These are phyloP conservation scores for Ceratitis capitata DNA, from an alignment of 1,140 invertebrate genomes.

Conservation along the genomic window DNA sequence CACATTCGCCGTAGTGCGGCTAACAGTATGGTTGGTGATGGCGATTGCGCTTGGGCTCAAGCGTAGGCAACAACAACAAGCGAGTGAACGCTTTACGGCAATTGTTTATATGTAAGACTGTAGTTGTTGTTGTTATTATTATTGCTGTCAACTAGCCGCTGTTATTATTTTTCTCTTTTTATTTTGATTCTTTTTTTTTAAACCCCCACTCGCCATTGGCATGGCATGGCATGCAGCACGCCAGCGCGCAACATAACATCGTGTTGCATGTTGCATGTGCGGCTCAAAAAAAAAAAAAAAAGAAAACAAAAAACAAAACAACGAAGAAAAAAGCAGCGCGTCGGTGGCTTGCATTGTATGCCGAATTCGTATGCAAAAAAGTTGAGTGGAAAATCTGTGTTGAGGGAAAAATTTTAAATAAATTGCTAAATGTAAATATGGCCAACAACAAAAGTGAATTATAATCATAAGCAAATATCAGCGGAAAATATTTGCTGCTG, in stretches of 20 bases:
- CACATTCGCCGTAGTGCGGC: neutral
- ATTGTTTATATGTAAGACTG: neutral
- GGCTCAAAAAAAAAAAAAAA: neutral
- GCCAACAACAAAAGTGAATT: neutral
- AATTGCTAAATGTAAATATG: neutral
- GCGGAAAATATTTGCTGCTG: conserved; percentile 10
- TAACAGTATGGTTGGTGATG: neutral
- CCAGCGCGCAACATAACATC: neutral
- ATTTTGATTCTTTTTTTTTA: no score
- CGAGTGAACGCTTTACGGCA: neutral
- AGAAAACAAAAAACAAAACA: no score
- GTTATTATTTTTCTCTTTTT: neutral
- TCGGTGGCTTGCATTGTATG: neutral
- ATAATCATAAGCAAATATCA: conserved; percentile 34
- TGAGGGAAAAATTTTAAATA: neutral
- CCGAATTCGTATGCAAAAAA: neutral
- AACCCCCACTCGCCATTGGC: neutral
- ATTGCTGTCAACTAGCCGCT: neutral
- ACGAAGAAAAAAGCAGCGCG: no score
- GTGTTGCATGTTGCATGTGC: neutral
- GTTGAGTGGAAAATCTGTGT: neutral
- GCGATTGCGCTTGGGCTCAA: conserved; percentile 23
- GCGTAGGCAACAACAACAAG: neutral
- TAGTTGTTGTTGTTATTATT: neutral
- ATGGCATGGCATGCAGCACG: conserved; percentile 15